Base-by-base conservation (phyloP, 2,888 invertebrate genomes). In the Drosophila leonis region DNA sequence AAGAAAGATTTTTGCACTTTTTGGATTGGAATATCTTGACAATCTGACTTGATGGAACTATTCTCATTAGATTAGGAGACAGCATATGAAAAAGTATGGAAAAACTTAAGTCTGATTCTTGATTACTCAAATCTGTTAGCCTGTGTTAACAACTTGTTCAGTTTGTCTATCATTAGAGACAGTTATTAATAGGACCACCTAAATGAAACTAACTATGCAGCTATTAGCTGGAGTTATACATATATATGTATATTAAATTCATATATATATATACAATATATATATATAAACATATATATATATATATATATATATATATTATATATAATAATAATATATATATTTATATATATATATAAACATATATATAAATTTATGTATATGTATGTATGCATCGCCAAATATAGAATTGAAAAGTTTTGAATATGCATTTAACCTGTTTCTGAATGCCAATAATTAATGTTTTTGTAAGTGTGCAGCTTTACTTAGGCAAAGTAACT, bases 371-470 rank as follows among this genome's bases (percentile, higher is more conserved):
- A 15, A 27, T 8, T 15, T 29, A 15, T 48, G 48, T 5, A 10
- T 12, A 44, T n/a, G 2, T 27, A 9, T 24, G 12, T 6, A 37
- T 54, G n/a, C 4, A 20, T 41, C 20, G 9, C 29, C 15, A 20
- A 31, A 31, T 24, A 31, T 12, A 46, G 5, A 37, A 29, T 18
- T 48, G 18, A 13, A n/a, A 42, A 20, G 4, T 12, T 27, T 18
- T 48, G n/a, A 31, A 41, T 61, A 41, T 61, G 33, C 12, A 46
- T 63, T 13, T 7, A 46, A 33, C 46, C 37, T 20, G 39, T 67
- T 42, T 65, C 3, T 46, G 44, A 66, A 18, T 37, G 10, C 0
- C 18, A 29, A 10, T 63, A 63, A 65, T 29, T 65, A 6, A 15
- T 35, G 9, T 4, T n/a, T 31, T 37, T 8, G 18, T 31, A 27